phyloP scores from a whole-genome alignment of 2,888 invertebrate species.

The Scaptomyza caliginosa region DNA sequence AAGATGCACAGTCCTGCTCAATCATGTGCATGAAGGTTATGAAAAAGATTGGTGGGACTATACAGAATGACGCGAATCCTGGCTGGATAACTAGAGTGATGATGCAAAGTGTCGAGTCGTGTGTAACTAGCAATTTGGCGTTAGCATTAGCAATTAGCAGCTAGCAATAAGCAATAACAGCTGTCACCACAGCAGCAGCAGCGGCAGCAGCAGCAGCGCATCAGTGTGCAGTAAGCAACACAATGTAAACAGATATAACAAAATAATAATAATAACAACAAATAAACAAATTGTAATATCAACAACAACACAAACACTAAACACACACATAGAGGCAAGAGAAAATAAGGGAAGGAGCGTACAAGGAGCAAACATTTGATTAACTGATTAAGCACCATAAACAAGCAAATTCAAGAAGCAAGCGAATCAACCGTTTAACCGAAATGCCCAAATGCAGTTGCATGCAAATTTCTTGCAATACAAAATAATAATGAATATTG shows the following conservation, averaged over 20 bases:
- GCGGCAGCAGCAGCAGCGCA: not conserved
- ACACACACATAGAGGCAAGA: constrained; percentile 37
- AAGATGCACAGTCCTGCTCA: constrained; percentile 96
- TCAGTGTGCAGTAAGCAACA: constrained; percentile 25
- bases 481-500: constrained; percentile 35
- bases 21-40: constrained; percentile 99
- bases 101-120: constrained; percentile 31
- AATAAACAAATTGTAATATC: constrained; percentile 5
- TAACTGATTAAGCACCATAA: constrained; percentile 1
- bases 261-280: constrained; percentile 10
- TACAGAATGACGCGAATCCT: constrained; percentile 88
- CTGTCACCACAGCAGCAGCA: constrained; percentile 12
- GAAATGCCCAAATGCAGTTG: constrained; percentile 20
- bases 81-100: constrained; percentile 72
- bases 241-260: constrained; percentile 17
- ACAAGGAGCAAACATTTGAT: constrained; percentile 2
- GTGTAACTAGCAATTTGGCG: constrained; percentile 54
- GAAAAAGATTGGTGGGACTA: constrained; percentile 99
- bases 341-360: constrained; percentile 6
- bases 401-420: not conserved
- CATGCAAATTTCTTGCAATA: constrained; percentile 22
- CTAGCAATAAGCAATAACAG: constrained; percentile 27
- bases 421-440: not conserved
- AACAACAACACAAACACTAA: constrained; percentile 14
- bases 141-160: constrained; percentile 39